A percentile compares a stretch with the other conserved stretches of the same genome.
Conservation (phyloP, 1,140 invertebrate species). For the Tribolium castaneum region DNA sequence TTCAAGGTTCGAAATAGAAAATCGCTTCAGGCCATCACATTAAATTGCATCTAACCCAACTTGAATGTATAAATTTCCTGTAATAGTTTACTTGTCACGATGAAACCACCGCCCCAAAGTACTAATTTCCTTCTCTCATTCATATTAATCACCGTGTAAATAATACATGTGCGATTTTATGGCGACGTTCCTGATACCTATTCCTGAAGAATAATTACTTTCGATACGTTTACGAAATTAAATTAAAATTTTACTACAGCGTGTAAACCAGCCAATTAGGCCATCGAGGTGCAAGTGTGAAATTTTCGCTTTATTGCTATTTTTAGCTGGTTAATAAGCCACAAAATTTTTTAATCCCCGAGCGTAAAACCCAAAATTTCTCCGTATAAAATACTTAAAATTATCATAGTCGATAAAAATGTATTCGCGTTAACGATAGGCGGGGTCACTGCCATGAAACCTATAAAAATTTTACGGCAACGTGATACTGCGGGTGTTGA, state of each 20-base stretch:
- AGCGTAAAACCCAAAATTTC: not conserved
- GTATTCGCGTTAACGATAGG: conserved; percentile 12
- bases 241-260: not conserved
- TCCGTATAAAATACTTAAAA: not conserved
- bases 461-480: conserved; percentile 23
- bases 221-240: no score
- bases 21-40: not conserved
- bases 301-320: no score
- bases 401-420: conserved; percentile 21
- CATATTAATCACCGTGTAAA: not conserved
- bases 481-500: conserved; percentile 4
- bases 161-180: not conserved
- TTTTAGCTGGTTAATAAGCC: not conserved
- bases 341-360: not conserved
- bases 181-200: not conserved
- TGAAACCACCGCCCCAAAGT: not conserved
- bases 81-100: not conserved
- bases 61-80: not conserved
- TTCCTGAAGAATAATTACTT: no score
- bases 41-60: not conserved
- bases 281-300: no score
- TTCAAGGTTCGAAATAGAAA: not conserved
- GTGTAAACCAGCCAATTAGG: no score
- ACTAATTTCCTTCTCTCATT: not conserved
- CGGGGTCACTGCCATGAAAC: not conserved